Evolutionary conservation across 1,140 invertebrate species (phyloP).

Genomic region (Diprion similis): DNA sequence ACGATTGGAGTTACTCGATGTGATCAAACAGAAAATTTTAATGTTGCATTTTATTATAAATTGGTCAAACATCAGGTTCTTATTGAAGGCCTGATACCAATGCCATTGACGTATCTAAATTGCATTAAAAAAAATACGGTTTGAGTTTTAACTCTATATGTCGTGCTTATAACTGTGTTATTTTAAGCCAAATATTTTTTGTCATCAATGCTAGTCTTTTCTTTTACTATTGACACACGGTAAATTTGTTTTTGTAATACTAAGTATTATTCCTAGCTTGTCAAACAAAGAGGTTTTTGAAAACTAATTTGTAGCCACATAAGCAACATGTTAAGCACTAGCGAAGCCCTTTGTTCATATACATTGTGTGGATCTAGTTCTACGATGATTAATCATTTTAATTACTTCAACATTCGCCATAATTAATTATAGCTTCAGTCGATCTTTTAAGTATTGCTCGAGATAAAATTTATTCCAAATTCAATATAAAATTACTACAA

Average conservation of each 20-base stretch:
- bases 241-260: not conserved
- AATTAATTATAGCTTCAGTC: no score
- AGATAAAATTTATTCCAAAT: not conserved
- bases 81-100: not conserved
- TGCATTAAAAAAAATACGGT: not conserved
- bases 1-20: not conserved
- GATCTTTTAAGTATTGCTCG: not conserved
- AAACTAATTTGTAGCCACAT: not conserved
- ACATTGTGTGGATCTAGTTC: not conserved
- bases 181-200: not conserved
- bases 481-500: not conserved
- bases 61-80: not conserved
- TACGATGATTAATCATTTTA: not conserved
- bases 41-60: no score
- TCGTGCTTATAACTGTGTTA: conserved; percentile 3
- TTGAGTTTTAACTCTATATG: not conserved
- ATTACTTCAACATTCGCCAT: not conserved
- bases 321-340: not conserved
- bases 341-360: not conserved
- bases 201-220: not conserved
- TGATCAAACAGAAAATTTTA: not conserved
- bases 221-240: no score
- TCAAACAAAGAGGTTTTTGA: not conserved
- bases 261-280: not conserved
- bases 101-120: not conserved